These are phyloP conservation scores for Taphrorychus bicolor DNA, from an alignment of 2,888 invertebrate genomes.

Conservation along the genomic window DNA sequence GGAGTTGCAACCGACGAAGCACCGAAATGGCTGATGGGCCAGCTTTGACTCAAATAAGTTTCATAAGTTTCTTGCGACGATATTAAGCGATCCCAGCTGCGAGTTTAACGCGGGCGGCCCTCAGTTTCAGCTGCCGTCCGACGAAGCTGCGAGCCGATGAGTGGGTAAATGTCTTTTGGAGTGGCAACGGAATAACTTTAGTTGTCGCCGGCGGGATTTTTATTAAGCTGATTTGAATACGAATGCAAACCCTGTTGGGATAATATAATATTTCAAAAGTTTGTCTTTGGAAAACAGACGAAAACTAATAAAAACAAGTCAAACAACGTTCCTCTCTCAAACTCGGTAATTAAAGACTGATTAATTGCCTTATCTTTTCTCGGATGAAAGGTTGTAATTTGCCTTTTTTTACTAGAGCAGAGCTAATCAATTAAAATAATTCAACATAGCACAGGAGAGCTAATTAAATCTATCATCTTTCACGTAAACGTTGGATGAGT, in stretches of 20 bases:
- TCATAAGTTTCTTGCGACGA: conserved; percentile 22
- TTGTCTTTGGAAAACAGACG: not conserved
- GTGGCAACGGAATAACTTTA: conserved; percentile 28
- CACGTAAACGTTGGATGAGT: not conserved
- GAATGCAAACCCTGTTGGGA: conserved; percentile 12
- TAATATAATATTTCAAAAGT: conserved; percentile 3
- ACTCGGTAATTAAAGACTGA: not conserved
- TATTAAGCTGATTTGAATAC: conserved; percentile 33
- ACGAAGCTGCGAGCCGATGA: conserved; percentile 24
- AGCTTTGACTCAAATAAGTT: conserved; percentile 14
- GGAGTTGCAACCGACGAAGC: not conserved
- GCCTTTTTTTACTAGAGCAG: not conserved
- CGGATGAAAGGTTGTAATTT: not conserved
- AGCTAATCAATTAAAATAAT: not conserved
- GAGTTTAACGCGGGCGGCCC: conserved; percentile 4
- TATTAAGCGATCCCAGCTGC: conserved; percentile 36
- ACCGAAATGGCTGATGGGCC: not conserved
- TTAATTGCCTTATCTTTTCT: not conserved
- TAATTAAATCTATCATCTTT: not conserved
- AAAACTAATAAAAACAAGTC: not conserved
- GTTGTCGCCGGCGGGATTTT: conserved; percentile 29
- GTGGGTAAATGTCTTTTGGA: conserved; percentile 22
- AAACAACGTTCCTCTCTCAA: not conserved
- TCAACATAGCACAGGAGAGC: not conserved
- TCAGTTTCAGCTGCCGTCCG: conserved; percentile 17